These are phyloP conservation scores for Physella acuta DNA, from an alignment of 1,140 invertebrate species.

Conservation along the genomic window DNA sequence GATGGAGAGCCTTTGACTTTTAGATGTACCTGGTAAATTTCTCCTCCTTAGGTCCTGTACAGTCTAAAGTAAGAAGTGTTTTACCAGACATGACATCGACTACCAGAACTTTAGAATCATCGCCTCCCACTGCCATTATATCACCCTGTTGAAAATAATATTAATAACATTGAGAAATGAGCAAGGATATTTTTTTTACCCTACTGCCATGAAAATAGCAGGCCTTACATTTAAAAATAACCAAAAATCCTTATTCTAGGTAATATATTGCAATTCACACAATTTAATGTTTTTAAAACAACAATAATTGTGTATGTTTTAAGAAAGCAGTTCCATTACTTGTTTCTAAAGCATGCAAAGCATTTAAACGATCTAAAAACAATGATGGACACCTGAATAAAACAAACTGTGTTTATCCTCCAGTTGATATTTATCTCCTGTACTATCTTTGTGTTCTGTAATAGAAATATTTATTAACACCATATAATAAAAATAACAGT, in stretches of 20 bases:
- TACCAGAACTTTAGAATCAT: slow-evolving; percentile 24
- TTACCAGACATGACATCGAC: not conserved
- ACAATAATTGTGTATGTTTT: not conserved
- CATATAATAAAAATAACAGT: not conserved
- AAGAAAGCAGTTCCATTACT: too few species aligned
- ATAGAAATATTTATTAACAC: slow-evolving; percentile 17
- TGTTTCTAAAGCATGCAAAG: too few species aligned
- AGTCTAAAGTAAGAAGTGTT: not conserved
- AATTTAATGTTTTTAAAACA: not conserved
- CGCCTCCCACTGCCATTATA: slow-evolving; percentile 30
- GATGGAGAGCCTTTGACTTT: not conserved
- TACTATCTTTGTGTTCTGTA: slow-evolving; percentile 34
- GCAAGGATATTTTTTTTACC: not conserved
- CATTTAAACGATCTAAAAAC: too few species aligned
- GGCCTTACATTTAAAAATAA: not conserved
- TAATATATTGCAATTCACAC: not conserved
- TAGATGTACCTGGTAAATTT: not conserved
- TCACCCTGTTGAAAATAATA: slow-evolving; percentile 25
- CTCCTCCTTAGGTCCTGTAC: not conserved
- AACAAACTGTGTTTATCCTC: slow-evolving; percentile 49
- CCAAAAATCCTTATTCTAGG: not conserved
- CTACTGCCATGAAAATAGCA: not conserved
- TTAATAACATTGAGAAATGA: not conserved
- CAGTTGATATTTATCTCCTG: slow-evolving; percentile 41
- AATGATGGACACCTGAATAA: slow-evolving; percentile 55